Base-by-base conservation (phyloP, 2,888 invertebrate species). In the Silvanus unidentatus region DNA sequence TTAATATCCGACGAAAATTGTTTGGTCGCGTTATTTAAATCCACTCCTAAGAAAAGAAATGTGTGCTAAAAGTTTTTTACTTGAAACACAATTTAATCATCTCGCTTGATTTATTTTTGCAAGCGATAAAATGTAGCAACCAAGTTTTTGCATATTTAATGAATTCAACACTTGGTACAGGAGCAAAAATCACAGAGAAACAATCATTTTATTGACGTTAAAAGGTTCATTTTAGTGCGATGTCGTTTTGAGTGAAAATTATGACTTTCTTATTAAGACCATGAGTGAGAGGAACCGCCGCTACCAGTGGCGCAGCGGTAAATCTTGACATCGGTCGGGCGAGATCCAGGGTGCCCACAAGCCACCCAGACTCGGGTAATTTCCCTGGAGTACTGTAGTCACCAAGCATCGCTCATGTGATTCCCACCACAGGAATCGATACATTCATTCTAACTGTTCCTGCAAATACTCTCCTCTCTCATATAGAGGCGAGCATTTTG, bases 311-410 rank as follows among this genome's bases (percentile, higher is more conserved):
- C 53, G 55, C 55, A 53, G 54, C 57, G 57, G 59, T 59, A 59
- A 58, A 58, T 59, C 58, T 58, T 58, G 51, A 54, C 54, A 56
- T 58, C 53, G 55, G 58, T 53, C 51, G 49, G 52, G 40, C 10
- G 14, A 44, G 46, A 54, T 54, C 54, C 57, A 50, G 56, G 57
- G 56, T 57, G 54, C 56, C 54, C 45, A 50, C 44, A 32, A 48
- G 50, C 57, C 52, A 54, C 52, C 59, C 56, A 54, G 58, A 57
- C 57, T 57, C 53, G 44, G 55, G 58, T 64, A 65, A 57, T 64
- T 64, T 65, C 64, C 65, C 65, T 54, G 54, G 65, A 64, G 65
- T 63, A 60, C 61, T 59, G 59, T 64, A 61, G 59, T 59, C 60
- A 58, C 57, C 58, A 56, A 54, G 56, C 58, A 63, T 61, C 58